Evolutionary conservation across 2,888 invertebrate species (phyloP), one percentile per base, ranked within the genome.

Genomic region (Cheilosia scutellata): DNA sequence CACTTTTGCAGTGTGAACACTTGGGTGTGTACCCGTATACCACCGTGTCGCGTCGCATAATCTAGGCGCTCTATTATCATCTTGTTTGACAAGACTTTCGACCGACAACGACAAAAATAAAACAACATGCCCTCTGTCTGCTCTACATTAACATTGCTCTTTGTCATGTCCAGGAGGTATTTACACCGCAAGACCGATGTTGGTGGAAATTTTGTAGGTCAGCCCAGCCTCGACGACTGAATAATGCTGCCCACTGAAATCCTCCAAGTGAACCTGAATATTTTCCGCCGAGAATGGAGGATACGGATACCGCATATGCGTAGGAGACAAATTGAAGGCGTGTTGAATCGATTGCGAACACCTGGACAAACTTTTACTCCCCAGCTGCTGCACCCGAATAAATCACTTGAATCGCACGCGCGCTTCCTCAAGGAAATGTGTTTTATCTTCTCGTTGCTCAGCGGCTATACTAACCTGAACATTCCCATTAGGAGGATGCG

Each of bases 401-500:
- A 77, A 77, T 82, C 76, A 86, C 51, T 65, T n/a, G 72, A 68
- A 80, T 63, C 87, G 87, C 71, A 87, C 16, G n/a, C 44, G 25
- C 27, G 58, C 82, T 88, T 86, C 88, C 90, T 89, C 89, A 62
- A 79, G 68, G 88, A 89, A 51, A 82, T 76, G 79, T 70, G 62
- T 72, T 78, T 89, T 89, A 83, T 87, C 87, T 29, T 40, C 16
- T 16, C 33, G 2, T 16, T 25, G 42, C 11, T 3, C 42, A 3
- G 33, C 11, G 37, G 16, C 47, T 16, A 9, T 37, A 66, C 83
- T 83, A 57, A 87, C 87, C 72, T 87, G 80, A 75, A 47, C 29
- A 62, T 57, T 87, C 58, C 77, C 77, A 77, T 82, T 86, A 49
- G 80, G 62, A 82, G 53, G 51, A 44, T 75, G 76, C 88, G 88